Evolutionary conservation across 2,888 invertebrate genomes (phyloP), one percentile per base, ranked within the genome.

Genomic region (Ichneumon xanthorius): DNA sequence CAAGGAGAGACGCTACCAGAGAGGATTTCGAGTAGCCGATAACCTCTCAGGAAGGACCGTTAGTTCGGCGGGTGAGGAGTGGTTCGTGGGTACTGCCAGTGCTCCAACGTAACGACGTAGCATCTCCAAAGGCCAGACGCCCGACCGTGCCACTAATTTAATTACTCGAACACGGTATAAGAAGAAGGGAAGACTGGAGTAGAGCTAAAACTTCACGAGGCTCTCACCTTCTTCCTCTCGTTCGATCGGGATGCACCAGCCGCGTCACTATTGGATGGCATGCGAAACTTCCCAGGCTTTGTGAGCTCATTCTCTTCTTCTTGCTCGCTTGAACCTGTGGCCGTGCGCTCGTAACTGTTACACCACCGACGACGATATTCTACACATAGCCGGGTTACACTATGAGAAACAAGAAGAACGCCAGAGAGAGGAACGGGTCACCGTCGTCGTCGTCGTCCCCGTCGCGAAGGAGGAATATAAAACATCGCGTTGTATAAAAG

Each of bases 251-350:
- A 72, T 55, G 68, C 68, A 70, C 73, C 70, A 76, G 37, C 58
- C 71, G 73, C 77, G 80, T 86, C 81, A 85, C 86, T 87, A 86
- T 79, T 82, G 82, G 87, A 85, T 85, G 82, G 80, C 83, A 82
- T 71, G 78, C 71, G 72, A 87, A 88, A 88, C 86, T 88, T 88
- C 88, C 88, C 88, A 88, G 87, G 87, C 87, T 84, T 81, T 40
- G 63, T 84, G 84, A 58, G 70, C 83, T 65, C 82, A 55, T 82
- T 82, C 82, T 79, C 70, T 65, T 79, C 70, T 65, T 65, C 65
- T 77, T 67, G 48, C 37, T n/a, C 45, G 55, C 77, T 71, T 76
- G 65, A 80, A 71, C 71, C 71, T 67, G 55, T 65, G 73, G 72
- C 67, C 55, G 79, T 63, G 71, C 22, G 71, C 61, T 77, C 84